A percentile compares a stretch with the other conserved stretches of the same genome.
Conservation (phyloP, 1,140 invertebrate species). For the Palaemon carinicauda region DNA sequence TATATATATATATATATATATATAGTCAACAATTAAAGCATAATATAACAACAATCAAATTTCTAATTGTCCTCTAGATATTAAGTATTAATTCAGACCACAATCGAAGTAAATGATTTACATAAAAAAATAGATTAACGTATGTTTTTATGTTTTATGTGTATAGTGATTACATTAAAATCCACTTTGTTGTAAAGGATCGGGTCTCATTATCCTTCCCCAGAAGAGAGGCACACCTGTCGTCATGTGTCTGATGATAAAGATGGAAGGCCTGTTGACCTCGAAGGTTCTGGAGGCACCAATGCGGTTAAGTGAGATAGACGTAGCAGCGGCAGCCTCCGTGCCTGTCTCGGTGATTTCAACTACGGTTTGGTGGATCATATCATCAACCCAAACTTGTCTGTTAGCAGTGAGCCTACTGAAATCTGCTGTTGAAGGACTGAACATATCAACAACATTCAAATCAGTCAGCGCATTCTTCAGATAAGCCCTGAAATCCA, state of each 20-base stretch:
- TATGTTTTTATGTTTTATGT: too few species aligned
- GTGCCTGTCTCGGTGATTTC: constrained; percentile 84
- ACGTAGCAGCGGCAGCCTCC: constrained; percentile 78
- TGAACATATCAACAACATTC: constrained; percentile 74
- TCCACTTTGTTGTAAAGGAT: background rate
- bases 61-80: too few species aligned
- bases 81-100: too few species aligned
- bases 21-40: too few species aligned
- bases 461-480: constrained; percentile 65
- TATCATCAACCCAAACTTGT: constrained; percentile 69
- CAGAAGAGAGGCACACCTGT: constrained; percentile 73
- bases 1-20: too few species aligned
- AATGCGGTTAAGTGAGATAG: constrained; percentile 68
- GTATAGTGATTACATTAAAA: too few species aligned
- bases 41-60: too few species aligned
- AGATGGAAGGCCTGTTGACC: constrained; percentile 73
- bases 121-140: too few species aligned
- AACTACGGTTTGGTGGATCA: constrained; percentile 82
- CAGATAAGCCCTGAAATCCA: constrained; percentile 70
- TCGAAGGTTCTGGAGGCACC: constrained; percentile 61
- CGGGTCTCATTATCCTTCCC: constrained; percentile 71
- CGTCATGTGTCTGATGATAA: constrained; percentile 73
- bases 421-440: constrained; percentile 70
- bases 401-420: constrained; percentile 69
- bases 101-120: too few species aligned